phyloP scores from a whole-genome alignment of 2,113 vertebrate genomes.

The Rallus limicola region DNA sequence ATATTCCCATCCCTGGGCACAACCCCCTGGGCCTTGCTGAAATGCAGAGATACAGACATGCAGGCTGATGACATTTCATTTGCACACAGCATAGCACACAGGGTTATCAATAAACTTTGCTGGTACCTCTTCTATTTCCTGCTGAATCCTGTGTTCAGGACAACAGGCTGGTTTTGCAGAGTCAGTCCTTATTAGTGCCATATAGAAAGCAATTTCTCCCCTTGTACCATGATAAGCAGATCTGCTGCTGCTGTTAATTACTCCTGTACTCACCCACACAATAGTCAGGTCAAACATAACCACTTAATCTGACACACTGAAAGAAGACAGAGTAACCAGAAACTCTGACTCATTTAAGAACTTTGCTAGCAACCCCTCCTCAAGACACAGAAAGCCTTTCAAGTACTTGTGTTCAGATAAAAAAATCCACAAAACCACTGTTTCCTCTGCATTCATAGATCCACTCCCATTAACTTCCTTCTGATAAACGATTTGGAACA shows the following conservation, averaged over 20 bases:
- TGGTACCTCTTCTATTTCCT: background rate
- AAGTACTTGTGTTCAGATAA: background rate
- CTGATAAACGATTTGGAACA: background rate
- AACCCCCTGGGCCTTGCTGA: background rate
- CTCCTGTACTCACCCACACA: accelerated
- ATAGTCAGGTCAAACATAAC: background rate
- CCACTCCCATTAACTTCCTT: background rate
- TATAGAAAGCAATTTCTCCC: background rate
- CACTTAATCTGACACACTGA: background rate
- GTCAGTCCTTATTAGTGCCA: background rate
- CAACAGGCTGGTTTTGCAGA: background rate
- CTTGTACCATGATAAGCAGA: background rate
- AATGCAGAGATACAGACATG: background rate
- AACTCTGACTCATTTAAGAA: background rate
- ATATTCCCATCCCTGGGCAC: background rate
- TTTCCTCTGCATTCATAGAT: background rate
- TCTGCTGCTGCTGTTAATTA: background rate
- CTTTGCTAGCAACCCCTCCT: background rate
- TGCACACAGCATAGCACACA: background rate
- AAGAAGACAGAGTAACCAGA: background rate
- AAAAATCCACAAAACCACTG: background rate
- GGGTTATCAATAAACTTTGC: background rate
- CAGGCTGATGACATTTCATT: background rate
- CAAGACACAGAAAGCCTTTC: background rate
- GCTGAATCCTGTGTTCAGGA: background rate